A percentile compares a stretch with the other conserved stretches of the same genome.
These are phyloP conservation scores for Leptodactylus fallax DNA, from an alignment of 2,797 vertebrate genomes.

Conservation along the genomic window DNA sequence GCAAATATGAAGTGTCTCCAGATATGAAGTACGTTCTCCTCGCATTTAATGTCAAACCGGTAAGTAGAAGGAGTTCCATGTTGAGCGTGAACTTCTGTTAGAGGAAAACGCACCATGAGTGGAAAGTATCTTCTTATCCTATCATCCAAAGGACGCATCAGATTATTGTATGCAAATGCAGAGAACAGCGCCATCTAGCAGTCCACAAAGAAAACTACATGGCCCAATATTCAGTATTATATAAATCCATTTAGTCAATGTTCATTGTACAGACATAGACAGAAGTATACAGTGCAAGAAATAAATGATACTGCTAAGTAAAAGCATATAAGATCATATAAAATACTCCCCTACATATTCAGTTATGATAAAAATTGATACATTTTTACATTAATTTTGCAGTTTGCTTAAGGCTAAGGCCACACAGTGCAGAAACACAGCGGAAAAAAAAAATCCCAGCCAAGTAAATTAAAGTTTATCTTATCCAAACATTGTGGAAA, in stretches of 20 bases:
- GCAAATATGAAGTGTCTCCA: conserved; percentile 90
- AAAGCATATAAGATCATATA: too few species aligned
- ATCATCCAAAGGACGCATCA: neutral
- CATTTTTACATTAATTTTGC: too few species aligned
- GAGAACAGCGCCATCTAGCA: conserved; percentile 73
- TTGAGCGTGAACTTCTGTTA: neutral
- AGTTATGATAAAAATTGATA: too few species aligned
- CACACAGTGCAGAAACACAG: too few species aligned
- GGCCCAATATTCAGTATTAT: neutral
- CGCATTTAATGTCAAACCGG: conserved; percentile 88
- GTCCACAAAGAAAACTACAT: conserved; percentile 60
- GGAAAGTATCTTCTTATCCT: conserved; percentile 4
- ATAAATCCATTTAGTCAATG: neutral
- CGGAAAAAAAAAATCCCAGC: too few species aligned
- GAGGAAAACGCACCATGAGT: conserved; percentile 19
- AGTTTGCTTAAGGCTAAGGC: too few species aligned
- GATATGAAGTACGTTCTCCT: conserved; percentile 90
- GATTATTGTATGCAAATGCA: conserved; percentile 23
- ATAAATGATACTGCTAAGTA: too few species aligned
- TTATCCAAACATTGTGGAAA: too few species aligned
- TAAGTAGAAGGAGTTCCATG: conserved; percentile 74
- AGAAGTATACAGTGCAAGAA: neutral
- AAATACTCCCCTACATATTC: too few species aligned
- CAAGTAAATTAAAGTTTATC: too few species aligned
- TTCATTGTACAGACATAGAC: neutral